Conservation (phyloP, 1,140 invertebrate species). For the Lineus longissimus region DNA sequence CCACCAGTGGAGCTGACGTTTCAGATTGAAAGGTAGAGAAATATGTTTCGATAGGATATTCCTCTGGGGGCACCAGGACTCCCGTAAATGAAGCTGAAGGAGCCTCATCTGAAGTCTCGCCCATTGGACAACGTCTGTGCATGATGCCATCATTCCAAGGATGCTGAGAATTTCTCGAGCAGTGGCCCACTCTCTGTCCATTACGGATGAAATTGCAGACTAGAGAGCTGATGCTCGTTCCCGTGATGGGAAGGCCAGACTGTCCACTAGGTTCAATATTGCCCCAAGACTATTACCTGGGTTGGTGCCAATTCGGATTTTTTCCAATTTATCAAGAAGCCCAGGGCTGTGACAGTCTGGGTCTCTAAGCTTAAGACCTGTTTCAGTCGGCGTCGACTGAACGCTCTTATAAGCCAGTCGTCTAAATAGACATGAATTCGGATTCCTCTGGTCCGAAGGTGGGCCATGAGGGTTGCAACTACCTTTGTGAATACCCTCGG, state of each 20-base stretch:
- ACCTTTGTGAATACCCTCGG: slow-evolving; percentile 6
- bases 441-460: slow-evolving; percentile 4
- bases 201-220: not conserved
- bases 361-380: not conserved
- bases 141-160: slow-evolving; percentile 16
- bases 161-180: slow-evolving; percentile 7
- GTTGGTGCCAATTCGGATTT: not conserved
- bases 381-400: not conserved
- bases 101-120: not conserved
- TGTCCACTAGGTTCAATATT: not conserved
- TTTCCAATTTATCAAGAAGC: slow-evolving; percentile 1
- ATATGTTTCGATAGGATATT: not conserved
- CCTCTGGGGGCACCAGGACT: not conserved
- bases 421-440: slow-evolving; percentile 17
- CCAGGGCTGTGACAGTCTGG: not conserved
- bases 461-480: slow-evolving; percentile 2
- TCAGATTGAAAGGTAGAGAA: not conserved
- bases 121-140: slow-evolving; percentile 12
- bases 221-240: not conserved
- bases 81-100: not conserved
- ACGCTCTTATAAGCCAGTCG: slow-evolving; percentile 13
- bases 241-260: not conserved
- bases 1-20: slow-evolving; percentile 16
- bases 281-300: not conserved
- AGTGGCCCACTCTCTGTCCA: not conserved